Evolutionary conservation across 2,888 invertebrate genomes (phyloP).

Genomic region (Apoda limacodes): DNA sequence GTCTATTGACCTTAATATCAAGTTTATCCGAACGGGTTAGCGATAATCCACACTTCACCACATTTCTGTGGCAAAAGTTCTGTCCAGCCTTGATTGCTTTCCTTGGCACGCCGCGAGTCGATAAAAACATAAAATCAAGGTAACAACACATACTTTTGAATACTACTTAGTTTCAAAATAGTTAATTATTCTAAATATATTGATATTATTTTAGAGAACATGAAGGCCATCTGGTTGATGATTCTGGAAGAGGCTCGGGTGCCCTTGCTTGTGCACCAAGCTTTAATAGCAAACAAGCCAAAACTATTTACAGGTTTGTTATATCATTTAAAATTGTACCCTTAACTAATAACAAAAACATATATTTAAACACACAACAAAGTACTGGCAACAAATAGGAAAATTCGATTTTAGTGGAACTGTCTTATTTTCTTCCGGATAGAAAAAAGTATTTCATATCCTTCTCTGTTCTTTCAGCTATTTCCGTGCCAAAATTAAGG

Average conservation of each 20-base stretch:
- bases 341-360: too few species aligned
- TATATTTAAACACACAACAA: too few species aligned
- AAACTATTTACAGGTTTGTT: conserved; percentile 92
- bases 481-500: too few species aligned
- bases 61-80: conserved; percentile 92
- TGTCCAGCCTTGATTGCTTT: conserved; percentile 91
- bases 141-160: conserved; percentile 29
- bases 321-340: too few species aligned
- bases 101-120: conserved; percentile 87
- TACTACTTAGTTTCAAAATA: neutral
- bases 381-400: too few species aligned
- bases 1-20: conserved; percentile 85
- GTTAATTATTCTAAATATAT: conserved; percentile 1
- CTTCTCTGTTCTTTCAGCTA: too few species aligned
- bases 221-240: conserved; percentile 61
- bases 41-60: conserved; percentile 86
- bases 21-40: conserved; percentile 86
- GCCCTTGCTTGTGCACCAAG: conserved; percentile 79
- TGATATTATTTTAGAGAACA: conserved; percentile 47
- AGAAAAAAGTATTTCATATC: too few species aligned
- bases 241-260: conserved; percentile 75
- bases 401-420: too few species aligned
- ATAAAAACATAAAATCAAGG: conserved; percentile 81
- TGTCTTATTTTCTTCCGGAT: too few species aligned
- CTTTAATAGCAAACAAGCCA: conserved; percentile 86